A percentile compares a stretch with the other conserved stretches of the same genome.
phyloP scores from a whole-genome alignment of 1,140 invertebrate genomes.

The Bombus fervidus region DNA sequence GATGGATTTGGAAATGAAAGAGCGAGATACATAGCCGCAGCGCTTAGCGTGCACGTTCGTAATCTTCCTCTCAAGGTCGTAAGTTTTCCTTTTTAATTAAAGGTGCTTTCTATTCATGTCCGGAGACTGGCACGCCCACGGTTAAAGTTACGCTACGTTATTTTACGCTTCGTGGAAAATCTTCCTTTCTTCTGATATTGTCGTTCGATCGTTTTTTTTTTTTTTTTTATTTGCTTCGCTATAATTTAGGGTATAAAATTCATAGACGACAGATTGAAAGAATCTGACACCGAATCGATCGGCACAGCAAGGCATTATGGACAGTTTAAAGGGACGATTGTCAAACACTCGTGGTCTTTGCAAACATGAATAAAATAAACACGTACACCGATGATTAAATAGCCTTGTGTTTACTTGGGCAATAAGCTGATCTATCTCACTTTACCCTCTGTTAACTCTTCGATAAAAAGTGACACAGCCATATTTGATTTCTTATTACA shows the following conservation, averaged over 20 bases:
- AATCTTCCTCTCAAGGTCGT: conserved; percentile 62
- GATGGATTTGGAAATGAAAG: neutral
- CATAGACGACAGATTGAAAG: neutral
- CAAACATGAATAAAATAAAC: conserved; percentile 61
- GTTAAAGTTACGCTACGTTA: conserved; percentile 69
- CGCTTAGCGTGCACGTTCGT: conserved; percentile 42
- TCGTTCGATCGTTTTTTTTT: conserved; percentile 47
- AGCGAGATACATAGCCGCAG: neutral
- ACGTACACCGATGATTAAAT: conserved; percentile 60
- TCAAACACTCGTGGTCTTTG: conserved; percentile 37
- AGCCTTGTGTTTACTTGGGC: conserved; percentile 58
- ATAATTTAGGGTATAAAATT: conserved; percentile 28
- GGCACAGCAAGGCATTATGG: neutral
- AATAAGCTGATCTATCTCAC: conserved; percentile 26
- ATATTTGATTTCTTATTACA: neutral
- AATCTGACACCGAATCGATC: neutral
- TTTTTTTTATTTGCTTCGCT: conserved; percentile 22
- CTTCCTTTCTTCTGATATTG: neutral
- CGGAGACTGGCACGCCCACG: conserved; percentile 61
- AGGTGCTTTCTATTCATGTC: conserved; percentile 72
- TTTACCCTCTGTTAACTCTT: conserved; percentile 45
- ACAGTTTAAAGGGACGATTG: conserved; percentile 1
- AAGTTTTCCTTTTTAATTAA: conserved; percentile 73
- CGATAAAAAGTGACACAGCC: conserved; percentile 6
- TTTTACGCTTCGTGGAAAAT: conserved; percentile 58